Percentiles rank a stretch among this genome's conserved stretches.
phyloP scores from a whole-genome alignment of 2,797 vertebrate genomes.

The Phyllotis vaccarum region DNA sequence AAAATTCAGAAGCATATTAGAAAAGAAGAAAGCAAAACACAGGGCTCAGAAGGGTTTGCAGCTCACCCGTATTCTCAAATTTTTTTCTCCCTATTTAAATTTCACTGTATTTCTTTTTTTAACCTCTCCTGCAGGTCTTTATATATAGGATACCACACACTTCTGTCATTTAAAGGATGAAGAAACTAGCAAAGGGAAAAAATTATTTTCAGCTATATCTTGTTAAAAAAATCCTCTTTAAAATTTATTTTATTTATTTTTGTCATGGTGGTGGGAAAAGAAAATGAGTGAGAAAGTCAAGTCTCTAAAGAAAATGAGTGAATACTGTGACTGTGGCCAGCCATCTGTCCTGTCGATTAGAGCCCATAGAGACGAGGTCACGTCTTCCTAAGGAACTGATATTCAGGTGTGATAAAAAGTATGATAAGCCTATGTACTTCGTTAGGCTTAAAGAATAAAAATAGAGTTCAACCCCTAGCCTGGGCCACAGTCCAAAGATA shows the following conservation, averaged over 20 bases:
- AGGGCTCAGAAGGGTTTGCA: constrained; percentile 84
- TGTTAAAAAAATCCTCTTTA: constrained; percentile 85
- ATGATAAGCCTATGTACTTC: not conserved
- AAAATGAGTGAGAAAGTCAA: constrained; percentile 83
- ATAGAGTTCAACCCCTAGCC: constrained; percentile 48
- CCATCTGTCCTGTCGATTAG: constrained; percentile 86
- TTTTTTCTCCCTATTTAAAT: constrained; percentile 86
- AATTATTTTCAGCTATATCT: constrained; percentile 88
- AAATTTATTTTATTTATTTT: constrained; percentile 67
- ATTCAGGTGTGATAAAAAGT: constrained; percentile 70
- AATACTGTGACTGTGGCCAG: constrained; percentile 79
- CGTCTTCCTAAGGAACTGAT: constrained; percentile 66
- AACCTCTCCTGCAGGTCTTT: constrained; percentile 87
- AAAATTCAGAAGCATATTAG: constrained; percentile 84
- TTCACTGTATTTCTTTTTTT: constrained; percentile 87
- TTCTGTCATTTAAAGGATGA: constrained; percentile 88
- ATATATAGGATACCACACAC: constrained; percentile 85
- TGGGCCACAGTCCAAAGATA: constrained; percentile 69
- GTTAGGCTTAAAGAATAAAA: not conserved
- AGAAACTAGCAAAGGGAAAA: constrained; percentile 85
- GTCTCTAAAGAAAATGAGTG: constrained; percentile 87
- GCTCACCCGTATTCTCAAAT: constrained; percentile 83
- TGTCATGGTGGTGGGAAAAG: constrained; percentile 75
- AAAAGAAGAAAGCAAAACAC: constrained; percentile 86
- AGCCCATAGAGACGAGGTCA: constrained; percentile 74